These are phyloP conservation scores for Drosophila virilis DNA, from an alignment of 1,140 invertebrate genomes.

Conservation along the genomic window DNA sequence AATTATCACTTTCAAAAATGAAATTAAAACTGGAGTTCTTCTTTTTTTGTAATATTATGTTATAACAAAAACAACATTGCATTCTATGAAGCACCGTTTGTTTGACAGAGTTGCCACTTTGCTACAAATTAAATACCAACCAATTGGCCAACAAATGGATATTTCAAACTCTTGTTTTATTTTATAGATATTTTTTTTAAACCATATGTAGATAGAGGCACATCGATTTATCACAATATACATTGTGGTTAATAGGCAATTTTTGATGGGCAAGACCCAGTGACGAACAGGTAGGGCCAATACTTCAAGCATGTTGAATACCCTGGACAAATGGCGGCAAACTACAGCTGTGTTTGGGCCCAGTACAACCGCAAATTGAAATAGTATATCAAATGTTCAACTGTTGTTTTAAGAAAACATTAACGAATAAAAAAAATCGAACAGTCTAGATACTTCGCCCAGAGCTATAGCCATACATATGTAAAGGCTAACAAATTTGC, in stretches of 20 bases:
- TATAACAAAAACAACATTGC: slow-evolving; percentile 47
- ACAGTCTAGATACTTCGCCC: no score
- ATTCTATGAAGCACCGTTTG: slow-evolving; percentile 44
- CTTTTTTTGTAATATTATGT: slow-evolving; percentile 29
- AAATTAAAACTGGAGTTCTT: slow-evolving; percentile 24
- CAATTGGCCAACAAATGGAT: not conserved
- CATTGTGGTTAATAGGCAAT: not conserved
- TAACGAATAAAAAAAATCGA: not conserved
- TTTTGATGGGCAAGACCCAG: not conserved
- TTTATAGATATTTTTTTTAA: not conserved
- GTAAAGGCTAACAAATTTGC: no score
- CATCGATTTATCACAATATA: not conserved
- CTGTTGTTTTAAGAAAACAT: no score
- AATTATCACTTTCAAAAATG: slow-evolving; percentile 11
- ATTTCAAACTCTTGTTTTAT: not conserved
- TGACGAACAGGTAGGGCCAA: not conserved
- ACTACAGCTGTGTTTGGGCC: not conserved
- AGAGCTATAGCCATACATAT: no score
- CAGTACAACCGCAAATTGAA: not conserved
- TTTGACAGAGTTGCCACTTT: slow-evolving; percentile 32
- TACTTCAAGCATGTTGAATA: slow-evolving; percentile 4
- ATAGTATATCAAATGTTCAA: not conserved
- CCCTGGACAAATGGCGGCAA: slow-evolving; percentile 17
- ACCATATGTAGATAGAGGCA: not conserved
- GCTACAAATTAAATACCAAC: slow-evolving; percentile 2